These are phyloP conservation scores for Serinus canaria DNA, from an alignment of 2,113 vertebrate species.

Conservation along the genomic window DNA sequence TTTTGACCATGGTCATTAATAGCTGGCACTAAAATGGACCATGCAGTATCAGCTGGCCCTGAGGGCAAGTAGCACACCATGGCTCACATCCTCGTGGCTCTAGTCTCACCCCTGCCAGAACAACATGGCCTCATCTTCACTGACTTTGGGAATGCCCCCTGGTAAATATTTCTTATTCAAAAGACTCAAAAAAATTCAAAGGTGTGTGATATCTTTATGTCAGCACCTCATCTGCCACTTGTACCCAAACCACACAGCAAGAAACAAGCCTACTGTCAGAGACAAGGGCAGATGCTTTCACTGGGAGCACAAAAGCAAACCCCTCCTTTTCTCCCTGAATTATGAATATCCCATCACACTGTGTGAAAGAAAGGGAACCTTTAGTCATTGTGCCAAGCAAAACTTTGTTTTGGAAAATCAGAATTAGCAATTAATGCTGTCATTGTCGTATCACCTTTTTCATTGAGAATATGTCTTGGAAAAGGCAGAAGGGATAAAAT, in stretches of 20 bases:
- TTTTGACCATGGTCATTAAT: not conserved
- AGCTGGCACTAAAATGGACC: not conserved
- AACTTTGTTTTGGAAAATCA: not conserved
- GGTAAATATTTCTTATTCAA: not conserved
- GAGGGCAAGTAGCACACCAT: not conserved
- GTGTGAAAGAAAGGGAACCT: not conserved
- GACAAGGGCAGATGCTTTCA: not conserved
- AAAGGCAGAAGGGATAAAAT: not conserved
- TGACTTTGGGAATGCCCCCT: not conserved
- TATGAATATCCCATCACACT: not conserved
- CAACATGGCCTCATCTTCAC: not conserved
- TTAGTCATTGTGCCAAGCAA: not conserved
- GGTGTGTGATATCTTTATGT: not conserved
- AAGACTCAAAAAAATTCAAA: not conserved
- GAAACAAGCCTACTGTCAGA: not conserved
- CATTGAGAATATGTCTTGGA: not conserved
- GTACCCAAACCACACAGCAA: not conserved
- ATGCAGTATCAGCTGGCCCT: not conserved
- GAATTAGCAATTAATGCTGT: not conserved
- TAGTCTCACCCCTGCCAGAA: not conserved
- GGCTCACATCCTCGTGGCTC: not conserved
- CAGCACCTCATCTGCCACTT: not conserved
- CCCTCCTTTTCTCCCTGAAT: not conserved
- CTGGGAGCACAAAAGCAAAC: not conserved
- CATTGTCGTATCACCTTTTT: not conserved